Base-by-base conservation (phyloP, 2,797 vertebrate genomes). In the Selene dorsalis region DNA sequence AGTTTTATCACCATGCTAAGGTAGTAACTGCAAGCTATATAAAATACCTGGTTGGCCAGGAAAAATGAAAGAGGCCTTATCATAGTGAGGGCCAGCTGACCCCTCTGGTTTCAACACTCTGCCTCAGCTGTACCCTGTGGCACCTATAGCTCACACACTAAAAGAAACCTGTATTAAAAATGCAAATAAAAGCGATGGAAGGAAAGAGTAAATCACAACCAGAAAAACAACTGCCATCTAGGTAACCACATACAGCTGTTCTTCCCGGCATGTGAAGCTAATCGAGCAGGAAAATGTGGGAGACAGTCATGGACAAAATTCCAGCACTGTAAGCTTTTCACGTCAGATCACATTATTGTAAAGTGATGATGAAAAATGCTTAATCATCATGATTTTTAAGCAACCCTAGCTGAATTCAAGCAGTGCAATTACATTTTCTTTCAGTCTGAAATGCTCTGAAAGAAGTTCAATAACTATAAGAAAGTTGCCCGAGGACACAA, bases 1-100 rank as follows among this genome's bases (percentile, higher is more conserved):
- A 26, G 57, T 79, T 84, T 85, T 84, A 88, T 73, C 64, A 57
- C 43, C 72, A 56, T 30, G 66, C 69, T 48, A 32, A 75, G 63
- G 80, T 77, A 82, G 69, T 75, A 70, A 83, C 73, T 75, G 53
- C 58, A 79, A 76, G 68, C 79, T 63, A 75, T 88, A 82, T 76
- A 86, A 83, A 81, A 73, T 18, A 82, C n/a, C 73, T 82, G 77
- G 48, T 70, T 77, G 66, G 63, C 59, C 63, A 66, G 39, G 61
- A 52, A 77, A 84, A 80, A 69, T 69, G 45, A 82, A 80, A 85
- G 67, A 58, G 35, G 68, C 57, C 62, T 80, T 82, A 84, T 84
- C 77, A 70, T 64, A 59, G 45, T 60, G 55, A 48, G 5, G 59
- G 56, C 45, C 60, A 78, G 70, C 22, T 12, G 67, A 77, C 39